phyloP scores from a whole-genome alignment of 2,797 vertebrate genomes.

The Chanos chanos region DNA sequence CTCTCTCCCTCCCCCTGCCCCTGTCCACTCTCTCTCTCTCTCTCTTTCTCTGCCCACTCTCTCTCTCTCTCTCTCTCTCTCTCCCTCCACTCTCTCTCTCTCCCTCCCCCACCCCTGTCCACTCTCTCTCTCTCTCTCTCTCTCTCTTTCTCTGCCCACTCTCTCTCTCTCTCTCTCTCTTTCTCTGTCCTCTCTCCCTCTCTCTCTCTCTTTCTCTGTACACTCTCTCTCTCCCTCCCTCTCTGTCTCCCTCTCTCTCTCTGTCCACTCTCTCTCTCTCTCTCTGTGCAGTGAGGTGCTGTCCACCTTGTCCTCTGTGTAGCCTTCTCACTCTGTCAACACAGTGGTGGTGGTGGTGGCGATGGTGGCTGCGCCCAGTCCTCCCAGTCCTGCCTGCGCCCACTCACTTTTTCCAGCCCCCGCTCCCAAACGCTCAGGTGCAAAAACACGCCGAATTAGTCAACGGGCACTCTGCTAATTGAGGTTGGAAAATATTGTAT shows the following conservation, averaged over 20 bases:
- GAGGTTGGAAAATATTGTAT: conserved; percentile 83
- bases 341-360: conserved; percentile 57
- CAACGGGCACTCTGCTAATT: conserved; percentile 74
- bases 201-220: too few relatives aligned
- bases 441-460: conserved; percentile 81
- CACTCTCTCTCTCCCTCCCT: too few relatives aligned
- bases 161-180: too few relatives aligned
- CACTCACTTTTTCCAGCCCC: conserved; percentile 76
- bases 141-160: too few relatives aligned
- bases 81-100: too few relatives aligned
- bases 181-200: too few relatives aligned
- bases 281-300: conserved; percentile 13
- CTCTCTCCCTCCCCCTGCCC: too few relatives aligned
- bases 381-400: conserved; percentile 54
- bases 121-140: too few relatives aligned
- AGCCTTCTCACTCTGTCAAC: conserved; percentile 64
- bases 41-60: too few relatives aligned
- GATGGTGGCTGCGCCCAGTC: conserved; percentile 58
- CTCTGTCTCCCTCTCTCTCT: neutral
- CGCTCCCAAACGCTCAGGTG: conserved; percentile 73
- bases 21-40: too few relatives aligned
- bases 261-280: neutral
- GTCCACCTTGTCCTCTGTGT: conserved; percentile 57
- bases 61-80: too few relatives aligned
- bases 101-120: too few relatives aligned